A percentile compares a stretch with the other conserved stretches of the same genome.
phyloP scores from a whole-genome alignment of 2,113 vertebrate species.

The Cygnus atratus region DNA sequence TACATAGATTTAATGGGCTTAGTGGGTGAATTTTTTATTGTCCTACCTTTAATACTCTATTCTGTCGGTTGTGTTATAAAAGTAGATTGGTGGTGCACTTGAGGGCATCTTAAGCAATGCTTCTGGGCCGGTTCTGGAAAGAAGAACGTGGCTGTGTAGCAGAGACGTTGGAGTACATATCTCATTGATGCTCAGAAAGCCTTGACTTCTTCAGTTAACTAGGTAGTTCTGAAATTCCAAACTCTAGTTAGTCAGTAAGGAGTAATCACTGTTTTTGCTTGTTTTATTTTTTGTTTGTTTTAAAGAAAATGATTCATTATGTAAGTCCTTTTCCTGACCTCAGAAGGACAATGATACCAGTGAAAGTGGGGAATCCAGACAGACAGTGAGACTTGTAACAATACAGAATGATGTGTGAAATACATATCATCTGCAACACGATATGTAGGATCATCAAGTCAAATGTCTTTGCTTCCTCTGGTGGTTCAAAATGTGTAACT shows the following conservation, averaged over 20 bases:
- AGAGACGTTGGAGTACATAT: not conserved
- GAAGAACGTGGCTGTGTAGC: fast-evolving
- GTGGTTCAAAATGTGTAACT: not conserved
- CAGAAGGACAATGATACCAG: not conserved
- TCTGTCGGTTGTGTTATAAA: not conserved
- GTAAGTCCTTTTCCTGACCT: not conserved
- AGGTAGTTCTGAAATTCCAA: not conserved
- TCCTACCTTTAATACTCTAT: not conserved
- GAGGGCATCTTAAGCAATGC: not conserved
- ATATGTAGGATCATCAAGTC: not conserved
- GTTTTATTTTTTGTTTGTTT: not conserved
- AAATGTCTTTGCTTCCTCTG: not conserved
- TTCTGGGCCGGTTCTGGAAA: not conserved
- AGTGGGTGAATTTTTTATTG: not conserved
- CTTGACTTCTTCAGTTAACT: not conserved
- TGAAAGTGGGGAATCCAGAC: not conserved
- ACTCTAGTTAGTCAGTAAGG: not conserved
- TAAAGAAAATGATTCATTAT: not conserved
- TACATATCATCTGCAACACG: not conserved
- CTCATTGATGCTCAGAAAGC: not conserved
- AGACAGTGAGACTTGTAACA: not conserved
- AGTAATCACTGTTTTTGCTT: not conserved
- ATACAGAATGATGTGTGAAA: not conserved
- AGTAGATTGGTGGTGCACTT: not conserved
- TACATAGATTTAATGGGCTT: not conserved